Conservation (phyloP, 2,888 invertebrate genomes). For the Zele albiditarsus region DNA sequence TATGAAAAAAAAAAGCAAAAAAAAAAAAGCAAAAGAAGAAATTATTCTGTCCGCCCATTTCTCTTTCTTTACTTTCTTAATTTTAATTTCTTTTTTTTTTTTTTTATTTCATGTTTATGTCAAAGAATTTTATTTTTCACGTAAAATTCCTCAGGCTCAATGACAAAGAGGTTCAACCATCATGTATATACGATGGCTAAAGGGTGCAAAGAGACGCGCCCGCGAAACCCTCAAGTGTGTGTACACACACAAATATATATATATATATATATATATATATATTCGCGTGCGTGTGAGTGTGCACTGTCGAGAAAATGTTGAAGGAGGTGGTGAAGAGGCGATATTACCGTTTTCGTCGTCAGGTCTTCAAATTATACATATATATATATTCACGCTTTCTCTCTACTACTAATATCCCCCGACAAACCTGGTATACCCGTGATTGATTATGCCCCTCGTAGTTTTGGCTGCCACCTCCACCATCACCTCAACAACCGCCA, state of each 20-base stretch:
- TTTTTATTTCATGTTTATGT: not conserved
- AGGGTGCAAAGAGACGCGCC: not conserved
- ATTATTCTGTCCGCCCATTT: no score
- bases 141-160: constrained; percentile 12
- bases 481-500: constrained; percentile 3
- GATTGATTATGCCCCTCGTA: constrained; percentile 71
- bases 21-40: no score
- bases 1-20: not conserved
- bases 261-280: not conserved
- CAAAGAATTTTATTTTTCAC: constrained; percentile 3
- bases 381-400: not conserved
- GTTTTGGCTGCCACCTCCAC: constrained; percentile 62
- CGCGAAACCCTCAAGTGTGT: constrained; percentile 7
- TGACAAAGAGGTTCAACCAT: constrained; percentile 26
- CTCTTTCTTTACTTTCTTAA: no score
- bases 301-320: not conserved
- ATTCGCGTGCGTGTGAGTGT: not conserved
- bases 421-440: constrained; percentile 49
- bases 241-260: not conserved
- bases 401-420: constrained; percentile 5
- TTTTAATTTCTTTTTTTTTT: not conserved
- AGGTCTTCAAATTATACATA: constrained; percentile 1
- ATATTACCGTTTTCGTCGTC: constrained; percentile 32
- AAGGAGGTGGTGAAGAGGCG: constrained; percentile 15
- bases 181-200: not conserved